Evolutionary conservation across 1,140 invertebrate species (phyloP), one percentile per base, ranked within the genome.

Genomic region (Helicoverpa armigera): DNA sequence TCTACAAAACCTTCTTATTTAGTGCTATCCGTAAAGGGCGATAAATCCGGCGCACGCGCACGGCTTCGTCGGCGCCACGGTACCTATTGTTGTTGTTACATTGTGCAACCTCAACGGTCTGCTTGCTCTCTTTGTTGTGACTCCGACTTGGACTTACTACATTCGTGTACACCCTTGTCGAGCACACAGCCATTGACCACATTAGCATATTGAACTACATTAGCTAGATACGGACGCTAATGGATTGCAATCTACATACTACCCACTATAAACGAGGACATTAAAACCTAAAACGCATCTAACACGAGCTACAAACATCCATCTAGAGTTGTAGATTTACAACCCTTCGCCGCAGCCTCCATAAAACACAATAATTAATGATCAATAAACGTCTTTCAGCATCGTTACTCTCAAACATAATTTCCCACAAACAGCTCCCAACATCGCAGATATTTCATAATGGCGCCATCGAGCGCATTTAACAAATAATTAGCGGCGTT

Each of bases 401-500:
- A 61, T 61, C 56, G 73, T 61, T 73, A 75, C 31, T 65, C 43
- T 70, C 50, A 31, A 70, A 43, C 50, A 53, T 77, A 63, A 77
- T 77, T 77, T 77, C 76, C 63, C 63, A 70, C 76, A 69, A 79
- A 80, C 75, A 60, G 72, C 77, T 61, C 16, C 67, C 54, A 75
- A 67, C 56, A 56, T 31, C 74, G 72, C 78, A 89, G 86, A 85
- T 86, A 90, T 90, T 86, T 87, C 82, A 80, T 86, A 88, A 89
- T 85, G 85, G 86, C 89, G 86, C 85, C 84, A 83, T 81, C 81
- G 84, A 72, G 74, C 81, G 80, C 86, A 80, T 87, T 88, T 86
- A 84, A 82, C 79, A 78, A 82, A 87, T 85, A 87, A 89, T 91
- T 91, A 87, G 83, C 82, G 72, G 70, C 84, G 78, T 87, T 87